A percentile compares a stretch with the other conserved stretches of the same genome.
phyloP scores from a whole-genome alignment of 2,888 invertebrate species.

The Piscicola geometra region DNA sequence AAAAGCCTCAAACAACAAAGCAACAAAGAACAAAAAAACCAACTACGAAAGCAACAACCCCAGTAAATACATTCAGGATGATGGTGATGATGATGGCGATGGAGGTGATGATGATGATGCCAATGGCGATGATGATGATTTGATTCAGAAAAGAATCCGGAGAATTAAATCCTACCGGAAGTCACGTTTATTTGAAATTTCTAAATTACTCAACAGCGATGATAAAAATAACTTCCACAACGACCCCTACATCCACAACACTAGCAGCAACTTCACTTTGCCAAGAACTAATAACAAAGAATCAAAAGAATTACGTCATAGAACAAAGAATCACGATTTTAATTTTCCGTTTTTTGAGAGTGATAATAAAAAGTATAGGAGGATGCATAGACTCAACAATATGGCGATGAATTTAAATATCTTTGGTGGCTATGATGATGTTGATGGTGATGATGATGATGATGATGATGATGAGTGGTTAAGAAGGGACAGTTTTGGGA shows the following conservation, averaged over 20 bases:
- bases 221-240: neutral
- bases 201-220: neutral
- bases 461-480: neutral
- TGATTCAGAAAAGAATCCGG: neutral
- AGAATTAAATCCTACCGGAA: neutral
- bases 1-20: too few species aligned
- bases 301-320: too few species aligned
- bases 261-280: too few species aligned
- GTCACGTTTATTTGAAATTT: neutral
- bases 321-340: too few species aligned
- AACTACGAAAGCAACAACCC: neutral
- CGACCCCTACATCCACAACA: neutral
- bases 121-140: too few species aligned
- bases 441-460: neutral
- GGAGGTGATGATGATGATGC: too few species aligned
- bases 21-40: neutral
- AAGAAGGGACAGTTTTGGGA: neutral
- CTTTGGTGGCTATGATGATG: conserved; percentile 6
- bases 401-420: neutral
- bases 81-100: neutral
- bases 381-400: neutral
- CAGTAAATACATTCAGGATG: neutral
- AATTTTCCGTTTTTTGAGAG: too few species aligned
- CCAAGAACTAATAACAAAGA: too few species aligned
- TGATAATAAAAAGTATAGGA: too few species aligned